Conservation (phyloP, 2,113 vertebrate genomes). For the Pterocles gutturalis region DNA sequence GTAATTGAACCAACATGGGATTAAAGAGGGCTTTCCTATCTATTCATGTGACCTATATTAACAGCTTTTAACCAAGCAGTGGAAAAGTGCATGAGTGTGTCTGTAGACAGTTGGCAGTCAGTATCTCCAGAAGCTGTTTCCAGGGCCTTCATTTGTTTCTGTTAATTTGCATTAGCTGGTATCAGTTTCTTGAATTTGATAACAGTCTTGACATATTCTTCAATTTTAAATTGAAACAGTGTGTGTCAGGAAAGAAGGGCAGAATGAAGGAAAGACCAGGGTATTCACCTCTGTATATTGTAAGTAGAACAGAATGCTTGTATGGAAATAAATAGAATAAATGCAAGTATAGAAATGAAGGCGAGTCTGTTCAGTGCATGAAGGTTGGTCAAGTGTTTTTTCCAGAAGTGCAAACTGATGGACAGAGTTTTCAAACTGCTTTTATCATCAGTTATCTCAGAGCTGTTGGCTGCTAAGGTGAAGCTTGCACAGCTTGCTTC, state of each 20-base stretch:
- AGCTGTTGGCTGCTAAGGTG: neutral
- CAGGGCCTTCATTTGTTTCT: neutral
- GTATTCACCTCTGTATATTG: neutral
- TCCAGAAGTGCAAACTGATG: neutral
- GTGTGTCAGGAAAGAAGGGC: neutral
- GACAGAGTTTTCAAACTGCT: neutral
- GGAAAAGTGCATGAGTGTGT: neutral
- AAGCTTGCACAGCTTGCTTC: neutral
- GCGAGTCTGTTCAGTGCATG: neutral
- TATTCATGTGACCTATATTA: neutral
- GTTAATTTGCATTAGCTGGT: neutral
- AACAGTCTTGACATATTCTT: neutral
- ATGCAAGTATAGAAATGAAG: accelerated
- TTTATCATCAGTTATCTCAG: neutral
- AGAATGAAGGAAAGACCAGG: neutral
- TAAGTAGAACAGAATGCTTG: neutral
- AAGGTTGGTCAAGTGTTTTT: neutral
- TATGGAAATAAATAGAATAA: neutral
- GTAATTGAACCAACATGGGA: neutral
- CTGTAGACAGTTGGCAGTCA: neutral
- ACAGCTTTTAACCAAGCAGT: neutral
- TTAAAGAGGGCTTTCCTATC: conserved; percentile 2
- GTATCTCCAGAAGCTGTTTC: neutral
- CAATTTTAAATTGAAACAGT: neutral
- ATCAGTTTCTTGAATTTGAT: neutral